These are phyloP conservation scores for Microdon myrmicae DNA, from an alignment of 2,888 invertebrate species.

Conservation along the genomic window DNA sequence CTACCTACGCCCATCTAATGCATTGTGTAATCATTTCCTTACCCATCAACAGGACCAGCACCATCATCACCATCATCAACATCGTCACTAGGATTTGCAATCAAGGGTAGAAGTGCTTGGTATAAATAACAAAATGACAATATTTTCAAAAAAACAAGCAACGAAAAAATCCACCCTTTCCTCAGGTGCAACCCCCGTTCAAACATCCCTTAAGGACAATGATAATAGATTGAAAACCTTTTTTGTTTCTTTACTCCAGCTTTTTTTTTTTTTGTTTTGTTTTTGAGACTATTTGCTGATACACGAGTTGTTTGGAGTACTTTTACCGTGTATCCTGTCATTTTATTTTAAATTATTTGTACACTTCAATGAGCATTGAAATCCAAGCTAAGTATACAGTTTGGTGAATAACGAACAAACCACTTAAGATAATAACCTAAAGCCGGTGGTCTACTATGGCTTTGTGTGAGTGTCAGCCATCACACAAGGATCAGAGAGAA, in stretches of 20 bases:
- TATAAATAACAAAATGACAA: constrained; percentile 49
- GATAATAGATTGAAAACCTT: constrained; percentile 46
- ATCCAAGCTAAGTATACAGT: constrained; percentile 11
- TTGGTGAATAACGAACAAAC: constrained; percentile 25
- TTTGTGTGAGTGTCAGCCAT: neutral
- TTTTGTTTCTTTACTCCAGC: constrained; percentile 13
- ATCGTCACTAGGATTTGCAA: constrained; percentile 38
- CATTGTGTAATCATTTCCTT: constrained; percentile 50
- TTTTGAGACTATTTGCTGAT: constrained; percentile 33
- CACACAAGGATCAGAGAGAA: constrained; percentile 13
- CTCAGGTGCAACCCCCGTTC: neutral
- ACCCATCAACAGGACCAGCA: constrained; percentile 39
- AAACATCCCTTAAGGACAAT: constrained; percentile 29
- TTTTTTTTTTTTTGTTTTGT: constrained; percentile 12
- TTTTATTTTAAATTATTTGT: constrained; percentile 29
- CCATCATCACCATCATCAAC: constrained; percentile 29
- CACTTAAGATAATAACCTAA: constrained; percentile 50
- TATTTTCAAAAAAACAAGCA: constrained; percentile 37
- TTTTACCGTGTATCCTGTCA: too few relatives aligned
- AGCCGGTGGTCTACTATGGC: constrained; percentile 10
- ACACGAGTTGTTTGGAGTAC: constrained; percentile 14
- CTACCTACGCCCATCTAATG: constrained; percentile 45
- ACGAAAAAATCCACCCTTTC: constrained; percentile 3
- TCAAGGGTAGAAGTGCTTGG: constrained; percentile 37
- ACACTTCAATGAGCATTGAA: constrained; percentile 37